A percentile compares a stretch with the other conserved stretches of the same genome.
Evolutionary conservation across 2,888 invertebrate species (phyloP).

Genomic region (Marasmarcha lunaedactyla): DNA sequence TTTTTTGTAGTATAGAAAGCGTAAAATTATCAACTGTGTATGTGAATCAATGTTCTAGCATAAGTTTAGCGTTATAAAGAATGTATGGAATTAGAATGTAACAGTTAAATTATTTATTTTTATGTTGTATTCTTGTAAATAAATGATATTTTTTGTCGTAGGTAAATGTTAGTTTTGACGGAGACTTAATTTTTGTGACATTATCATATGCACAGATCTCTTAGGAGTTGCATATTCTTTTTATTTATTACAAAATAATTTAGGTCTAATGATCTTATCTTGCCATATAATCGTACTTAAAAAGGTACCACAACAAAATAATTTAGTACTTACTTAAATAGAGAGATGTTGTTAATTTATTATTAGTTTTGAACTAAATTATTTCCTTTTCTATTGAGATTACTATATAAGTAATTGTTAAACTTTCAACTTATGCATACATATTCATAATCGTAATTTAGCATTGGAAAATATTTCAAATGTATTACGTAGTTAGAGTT

Average conservation of each 20-base stretch:
- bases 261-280: constrained; percentile 19
- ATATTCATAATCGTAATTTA: constrained; percentile 18
- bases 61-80: constrained; percentile 43
- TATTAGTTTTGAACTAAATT: not conserved
- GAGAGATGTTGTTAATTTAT: not conserved
- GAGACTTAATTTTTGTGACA: constrained; percentile 35
- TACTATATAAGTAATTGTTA: not conserved
- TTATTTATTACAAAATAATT: constrained; percentile 33
- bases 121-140: constrained; percentile 67
- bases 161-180: constrained; percentile 56
- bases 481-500: constrained; percentile 51
- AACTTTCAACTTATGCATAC: not conserved
- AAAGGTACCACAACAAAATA: not conserved
- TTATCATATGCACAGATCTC: constrained; percentile 45
- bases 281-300: constrained; percentile 21
- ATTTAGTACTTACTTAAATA: not conserved
- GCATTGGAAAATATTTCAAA: constrained; percentile 40
- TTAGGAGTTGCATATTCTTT: constrained; percentile 27
- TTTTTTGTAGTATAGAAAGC: constrained; percentile 26
- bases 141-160: constrained; percentile 42
- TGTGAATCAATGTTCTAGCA: constrained; percentile 30
- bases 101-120: constrained; percentile 66
- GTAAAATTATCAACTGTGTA: constrained; percentile 37
- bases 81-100: constrained; percentile 57
- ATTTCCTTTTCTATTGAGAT: no score